phyloP scores from a whole-genome alignment of 35 echinoderm and acorn worm genomes.

The Chiridota heheva region DNA sequence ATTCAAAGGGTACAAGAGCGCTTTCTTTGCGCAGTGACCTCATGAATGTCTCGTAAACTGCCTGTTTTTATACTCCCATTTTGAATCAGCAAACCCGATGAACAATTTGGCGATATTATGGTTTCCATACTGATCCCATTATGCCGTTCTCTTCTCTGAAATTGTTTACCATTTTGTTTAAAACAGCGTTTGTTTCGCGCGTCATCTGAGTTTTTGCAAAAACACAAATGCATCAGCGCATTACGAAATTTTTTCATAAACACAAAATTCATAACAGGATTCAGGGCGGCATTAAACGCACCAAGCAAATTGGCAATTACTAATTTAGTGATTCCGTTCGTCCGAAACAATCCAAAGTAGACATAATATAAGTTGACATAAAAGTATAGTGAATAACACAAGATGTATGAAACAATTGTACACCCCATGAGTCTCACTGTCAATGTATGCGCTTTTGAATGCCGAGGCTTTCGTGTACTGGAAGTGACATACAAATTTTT shows the following conservation, averaged over 20 bases:
- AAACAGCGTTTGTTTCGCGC: too few species aligned
- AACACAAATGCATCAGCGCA: too few species aligned
- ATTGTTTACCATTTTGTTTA: too few species aligned
- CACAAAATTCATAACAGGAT: slow-evolving; percentile 56
- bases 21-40: too few species aligned
- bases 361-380: slow-evolving; percentile 84
- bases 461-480: background rate
- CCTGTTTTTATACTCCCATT: too few species aligned
- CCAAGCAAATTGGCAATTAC: slow-evolving; percentile 75
- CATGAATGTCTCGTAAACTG: too few species aligned
- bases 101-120: too few species aligned
- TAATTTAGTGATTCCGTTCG: slow-evolving; percentile 60
- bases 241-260: slow-evolving; percentile 61
- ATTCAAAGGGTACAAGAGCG: too few species aligned
- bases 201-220: too few species aligned
- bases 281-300: slow-evolving; percentile 68
- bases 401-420: slow-evolving; percentile 71
- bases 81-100: too few species aligned
- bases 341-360: slow-evolving; percentile 72
- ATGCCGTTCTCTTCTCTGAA: too few species aligned
- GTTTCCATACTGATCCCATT: too few species aligned
- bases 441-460: slow-evolving; percentile 27
- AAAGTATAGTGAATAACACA: slow-evolving; percentile 88
- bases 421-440: slow-evolving; percentile 54
- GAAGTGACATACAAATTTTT: background rate